A percentile compares a stretch with the other conserved stretches of the same genome.
phyloP scores from a whole-genome alignment of 2,888 invertebrate species.

The Dicyrtoma fusca region DNA sequence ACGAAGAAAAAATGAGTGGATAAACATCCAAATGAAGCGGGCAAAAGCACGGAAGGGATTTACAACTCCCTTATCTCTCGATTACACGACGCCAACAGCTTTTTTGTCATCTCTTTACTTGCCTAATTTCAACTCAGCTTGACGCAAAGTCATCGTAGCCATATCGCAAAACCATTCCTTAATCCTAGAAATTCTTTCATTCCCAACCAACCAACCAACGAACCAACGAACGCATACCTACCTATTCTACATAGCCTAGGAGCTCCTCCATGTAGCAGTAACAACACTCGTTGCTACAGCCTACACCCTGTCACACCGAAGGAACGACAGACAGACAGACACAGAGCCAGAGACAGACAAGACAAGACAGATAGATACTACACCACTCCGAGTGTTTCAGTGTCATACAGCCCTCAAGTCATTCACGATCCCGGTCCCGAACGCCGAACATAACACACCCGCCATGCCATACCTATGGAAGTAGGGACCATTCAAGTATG shows the following conservation, averaged over 20 bases:
- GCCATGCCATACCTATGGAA: neutral
- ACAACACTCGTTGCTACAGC: neutral
- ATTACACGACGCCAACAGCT: slow-evolving; percentile 57
- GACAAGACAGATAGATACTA: neutral
- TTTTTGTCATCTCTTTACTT: slow-evolving; percentile 53
- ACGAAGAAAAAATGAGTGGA: slow-evolving; percentile 57
- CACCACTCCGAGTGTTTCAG: neutral
- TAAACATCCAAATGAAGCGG: slow-evolving; percentile 55
- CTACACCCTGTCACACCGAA: neutral
- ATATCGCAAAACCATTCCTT: slow-evolving; percentile 29
- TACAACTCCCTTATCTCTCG: slow-evolving; percentile 57
- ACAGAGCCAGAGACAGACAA: neutral
- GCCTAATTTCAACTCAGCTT: slow-evolving; percentile 52
- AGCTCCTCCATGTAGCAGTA: too few species aligned
- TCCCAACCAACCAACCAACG: slow-evolving; percentile 10
- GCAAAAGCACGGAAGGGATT: slow-evolving; percentile 52
- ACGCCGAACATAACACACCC: too few species aligned
- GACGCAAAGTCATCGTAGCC: slow-evolving; percentile 17
- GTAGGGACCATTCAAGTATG: neutral
- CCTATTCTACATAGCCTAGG: too few species aligned
- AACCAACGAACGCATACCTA: too few species aligned
- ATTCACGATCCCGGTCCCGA: slow-evolving; percentile 11
- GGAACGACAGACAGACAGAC: neutral
- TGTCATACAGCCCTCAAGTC: slow-evolving; percentile 15
- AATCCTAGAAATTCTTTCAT: slow-evolving; percentile 35